Percentiles rank a stretch among this genome's conserved stretches.
These are phyloP conservation scores for Diplogasteroides magnus DNA, from an alignment of 1,140 invertebrate genomes.

Conservation along the genomic window DNA sequence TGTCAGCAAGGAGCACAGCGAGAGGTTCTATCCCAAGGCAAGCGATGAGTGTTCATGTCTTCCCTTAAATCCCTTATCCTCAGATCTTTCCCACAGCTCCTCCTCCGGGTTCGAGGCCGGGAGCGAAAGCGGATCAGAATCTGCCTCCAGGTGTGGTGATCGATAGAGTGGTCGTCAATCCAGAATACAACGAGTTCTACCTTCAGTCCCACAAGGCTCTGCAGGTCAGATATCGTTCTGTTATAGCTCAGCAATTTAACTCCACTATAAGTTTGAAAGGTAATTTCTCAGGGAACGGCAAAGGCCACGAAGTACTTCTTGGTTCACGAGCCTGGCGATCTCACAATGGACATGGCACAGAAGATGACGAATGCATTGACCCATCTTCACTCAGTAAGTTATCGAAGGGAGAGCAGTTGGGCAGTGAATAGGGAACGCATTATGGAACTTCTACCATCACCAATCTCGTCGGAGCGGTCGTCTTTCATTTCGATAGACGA, in stretches of 20 bases:
- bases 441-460: too few species aligned
- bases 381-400: not conserved
- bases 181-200: not conserved
- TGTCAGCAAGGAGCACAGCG: not conserved
- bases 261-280: not conserved
- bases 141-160: not conserved
- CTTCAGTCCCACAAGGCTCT: not conserved
- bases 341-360: not conserved
- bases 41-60: not conserved
- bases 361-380: not conserved
- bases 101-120: too few species aligned
- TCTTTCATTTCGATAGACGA: too few species aligned
- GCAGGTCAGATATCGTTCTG: not conserved
- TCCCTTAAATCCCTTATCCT: too few species aligned
- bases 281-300: not conserved
- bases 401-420: too few species aligned
- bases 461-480: too few species aligned
- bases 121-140: not conserved
- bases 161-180: not conserved
- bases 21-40: not conserved
- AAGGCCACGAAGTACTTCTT: not conserved
- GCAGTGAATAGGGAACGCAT: too few species aligned
- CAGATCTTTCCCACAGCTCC: not conserved
- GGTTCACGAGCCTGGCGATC: not conserved
- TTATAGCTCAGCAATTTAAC: not conserved